phyloP scores from a whole-genome alignment of 2,113 vertebrate genomes.

The Hemiprocne comata region DNA sequence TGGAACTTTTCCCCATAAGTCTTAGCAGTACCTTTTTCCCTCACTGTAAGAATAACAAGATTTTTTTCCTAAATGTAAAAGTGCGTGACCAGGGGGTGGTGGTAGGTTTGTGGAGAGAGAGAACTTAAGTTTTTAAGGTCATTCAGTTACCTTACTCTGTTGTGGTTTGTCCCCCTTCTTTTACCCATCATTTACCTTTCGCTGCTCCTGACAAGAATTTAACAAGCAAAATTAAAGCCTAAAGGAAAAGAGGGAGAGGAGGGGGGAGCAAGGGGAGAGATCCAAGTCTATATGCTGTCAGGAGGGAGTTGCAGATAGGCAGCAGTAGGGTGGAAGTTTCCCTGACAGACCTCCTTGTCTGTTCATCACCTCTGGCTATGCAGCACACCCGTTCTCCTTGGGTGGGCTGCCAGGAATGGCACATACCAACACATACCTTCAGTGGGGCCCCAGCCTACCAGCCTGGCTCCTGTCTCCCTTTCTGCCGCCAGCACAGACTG shows the following conservation, averaged over 20 bases:
- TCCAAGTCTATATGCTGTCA: not conserved
- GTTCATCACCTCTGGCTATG: constrained; percentile 85
- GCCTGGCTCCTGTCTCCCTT: constrained; percentile 69
- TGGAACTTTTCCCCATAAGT: not conserved
- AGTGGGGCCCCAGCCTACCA: constrained; percentile 79
- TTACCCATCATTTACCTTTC: constrained; percentile 12
- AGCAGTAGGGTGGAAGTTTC: constrained; percentile 70
- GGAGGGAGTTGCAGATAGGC: constrained; percentile 59
- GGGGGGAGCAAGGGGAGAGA: not conserved
- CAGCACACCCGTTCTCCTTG: constrained; percentile 73
- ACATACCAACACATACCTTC: constrained; percentile 81
- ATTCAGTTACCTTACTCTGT: not conserved
- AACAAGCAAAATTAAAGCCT: constrained; percentile 30
- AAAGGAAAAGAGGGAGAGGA: not conserved
- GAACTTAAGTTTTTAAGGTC: not conserved
- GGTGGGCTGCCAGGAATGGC: constrained; percentile 84
- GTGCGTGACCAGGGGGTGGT: not conserved
- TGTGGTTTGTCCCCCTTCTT: not conserved
- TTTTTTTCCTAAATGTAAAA: not conserved
- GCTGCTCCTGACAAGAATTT: constrained; percentile 7
- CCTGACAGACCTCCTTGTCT: constrained; percentile 76
- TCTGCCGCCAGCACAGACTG: constrained; percentile 78
- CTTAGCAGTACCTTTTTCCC: not conserved
- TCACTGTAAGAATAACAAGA: not conserved
- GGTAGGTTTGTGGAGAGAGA: not conserved